These are phyloP conservation scores for Adelognathus sp. DNA, from an alignment of 2,888 invertebrate genomes.

Conservation along the genomic window DNA sequence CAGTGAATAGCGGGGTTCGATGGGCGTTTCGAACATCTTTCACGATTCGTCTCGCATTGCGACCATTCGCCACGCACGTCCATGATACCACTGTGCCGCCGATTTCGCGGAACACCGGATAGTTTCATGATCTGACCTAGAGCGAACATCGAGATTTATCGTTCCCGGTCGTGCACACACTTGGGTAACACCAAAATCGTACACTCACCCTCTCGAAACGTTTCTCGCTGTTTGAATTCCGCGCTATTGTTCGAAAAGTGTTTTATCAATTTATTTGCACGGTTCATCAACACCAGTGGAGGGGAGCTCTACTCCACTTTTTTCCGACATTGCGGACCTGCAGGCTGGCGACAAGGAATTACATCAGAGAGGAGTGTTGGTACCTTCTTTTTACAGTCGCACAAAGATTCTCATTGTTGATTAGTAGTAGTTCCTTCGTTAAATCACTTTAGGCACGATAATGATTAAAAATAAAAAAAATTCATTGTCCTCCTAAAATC, in stretches of 20 bases:
- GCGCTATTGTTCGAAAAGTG: not conserved
- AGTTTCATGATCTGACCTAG: not conserved
- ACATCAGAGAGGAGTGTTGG: no score
- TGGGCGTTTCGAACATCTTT: slow-evolving; percentile 66
- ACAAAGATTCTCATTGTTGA: no score
- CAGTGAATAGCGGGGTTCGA: slow-evolving; percentile 20
- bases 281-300: no score
- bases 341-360: no score
- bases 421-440: no score
- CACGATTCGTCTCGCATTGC: slow-evolving; percentile 64
- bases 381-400: no score
- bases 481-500: no score
- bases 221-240: not conserved
- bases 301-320: not conserved
- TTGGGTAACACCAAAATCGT: not conserved
- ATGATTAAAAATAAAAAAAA: no score
- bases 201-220: not conserved
- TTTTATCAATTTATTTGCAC: not conserved
- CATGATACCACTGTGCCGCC: slow-evolving; percentile 1
- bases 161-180: not conserved
- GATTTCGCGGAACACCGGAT: not conserved
- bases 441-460: no score
- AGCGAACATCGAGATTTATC: slow-evolving; percentile 22
- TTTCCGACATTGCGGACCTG: not conserved
- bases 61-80: slow-evolving; percentile 44